Base-by-base conservation (phyloP, 2,888 invertebrate genomes). In the Heterodera filipjevi region DNA sequence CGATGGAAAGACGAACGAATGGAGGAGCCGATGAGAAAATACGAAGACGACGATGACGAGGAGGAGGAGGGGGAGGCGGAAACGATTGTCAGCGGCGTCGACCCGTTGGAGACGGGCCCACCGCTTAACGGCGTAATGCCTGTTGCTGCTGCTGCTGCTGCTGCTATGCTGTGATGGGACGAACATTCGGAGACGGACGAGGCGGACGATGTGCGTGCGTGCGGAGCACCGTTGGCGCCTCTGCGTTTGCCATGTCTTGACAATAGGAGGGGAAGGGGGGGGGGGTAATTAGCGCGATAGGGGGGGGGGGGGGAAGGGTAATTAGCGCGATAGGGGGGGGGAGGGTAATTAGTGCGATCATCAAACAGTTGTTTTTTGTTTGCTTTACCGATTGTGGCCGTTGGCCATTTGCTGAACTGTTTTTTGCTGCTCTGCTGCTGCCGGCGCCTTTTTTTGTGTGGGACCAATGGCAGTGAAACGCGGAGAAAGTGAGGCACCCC, bases 21-120 rank as follows among this genome's bases (percentile, higher is more conserved):
- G 30, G 77, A 33, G 77, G 53, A 72, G 59, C 66, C 68, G 35
- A 68, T 32, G 33, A 68, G 33, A 16, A 68, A 68, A 22, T 35
- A 32, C 33, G 33, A 33, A 35, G 44, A 12, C 35, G n/a, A 35
- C 14, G 27, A 27, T 19, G 64, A 39, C 8, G 39, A 39, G 39
- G 39, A 39, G 39, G 39, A 10, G 5, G 39, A 39, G 14, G 33
- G n/a, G 59, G 44, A 2, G 66, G n/a, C 39, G 14, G 27, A 14
- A 19, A 35, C 68, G 39, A 16, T 59, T 2, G 53, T 33, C 64
- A 73, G 33, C 14, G 75, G 75, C 64, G 64, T 6, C 59, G 59
- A 59, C 59, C 27, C 59, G 22, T 59, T 27, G 8, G 59, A 83
- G 95, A 98, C 90, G 98, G n/a, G 96, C 90, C 93, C 93, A 85